Conservation (phyloP, 2,888 invertebrate species). For the Emmelina monodactyla region DNA sequence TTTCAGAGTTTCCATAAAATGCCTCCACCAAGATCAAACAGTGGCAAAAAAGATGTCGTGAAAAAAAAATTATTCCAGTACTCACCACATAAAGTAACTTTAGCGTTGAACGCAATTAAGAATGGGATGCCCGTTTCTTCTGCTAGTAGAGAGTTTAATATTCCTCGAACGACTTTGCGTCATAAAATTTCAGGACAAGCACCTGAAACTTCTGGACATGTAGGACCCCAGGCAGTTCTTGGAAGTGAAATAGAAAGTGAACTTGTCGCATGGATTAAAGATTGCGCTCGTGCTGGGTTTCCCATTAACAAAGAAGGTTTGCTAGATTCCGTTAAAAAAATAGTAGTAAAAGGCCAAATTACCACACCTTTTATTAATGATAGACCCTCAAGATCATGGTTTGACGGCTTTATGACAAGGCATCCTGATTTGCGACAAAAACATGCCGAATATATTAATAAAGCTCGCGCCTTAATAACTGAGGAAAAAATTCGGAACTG, state of each 20-base stretch:
- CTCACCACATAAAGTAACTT: conserved; percentile 8
- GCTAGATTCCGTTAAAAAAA: conserved; percentile 18
- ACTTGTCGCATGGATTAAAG: conserved; percentile 17
- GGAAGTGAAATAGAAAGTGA: conserved; percentile 16
- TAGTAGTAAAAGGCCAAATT: conserved; percentile 14
- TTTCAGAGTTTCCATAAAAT: neutral
- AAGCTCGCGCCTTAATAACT: conserved; percentile 17
- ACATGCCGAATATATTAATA: conserved; percentile 18
- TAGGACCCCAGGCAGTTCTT: conserved; percentile 19
- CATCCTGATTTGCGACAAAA: conserved; percentile 17
- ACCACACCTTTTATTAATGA: conserved; percentile 17
- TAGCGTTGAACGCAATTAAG: conserved; percentile 11
- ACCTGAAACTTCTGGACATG: conserved; percentile 19
- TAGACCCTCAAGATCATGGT: conserved; percentile 16
- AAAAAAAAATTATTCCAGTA: conserved; percentile 12
- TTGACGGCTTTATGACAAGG: conserved; percentile 15
- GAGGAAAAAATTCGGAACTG: conserved; percentile 15
- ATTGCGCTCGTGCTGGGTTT: conserved; percentile 16
- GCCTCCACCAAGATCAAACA: conserved; percentile 11
- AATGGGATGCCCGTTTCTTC: conserved; percentile 11
- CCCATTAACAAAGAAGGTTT: conserved; percentile 18
- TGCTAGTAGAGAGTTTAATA: conserved; percentile 13
- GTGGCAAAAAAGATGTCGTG: conserved; percentile 4
- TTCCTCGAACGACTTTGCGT: conserved; percentile 17
- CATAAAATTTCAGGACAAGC: conserved; percentile 16